Percentiles rank a stretch among this genome's conserved stretches.
phyloP scores from a whole-genome alignment of 2,797 vertebrate genomes.

The Spea hammondii region DNA sequence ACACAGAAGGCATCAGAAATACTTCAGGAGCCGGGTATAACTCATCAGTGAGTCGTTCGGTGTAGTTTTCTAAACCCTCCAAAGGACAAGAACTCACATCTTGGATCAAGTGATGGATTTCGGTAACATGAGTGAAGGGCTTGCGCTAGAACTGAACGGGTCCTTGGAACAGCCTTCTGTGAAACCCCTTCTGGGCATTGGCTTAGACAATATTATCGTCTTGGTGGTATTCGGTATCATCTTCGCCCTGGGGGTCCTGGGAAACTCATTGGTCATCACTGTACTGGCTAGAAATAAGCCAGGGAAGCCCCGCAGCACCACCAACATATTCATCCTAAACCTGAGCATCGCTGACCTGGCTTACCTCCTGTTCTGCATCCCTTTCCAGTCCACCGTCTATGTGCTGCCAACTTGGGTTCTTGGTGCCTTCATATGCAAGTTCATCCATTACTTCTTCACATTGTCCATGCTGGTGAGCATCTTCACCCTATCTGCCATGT shows the following conservation, averaged over 20 bases:
- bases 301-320: constrained; percentile 86
- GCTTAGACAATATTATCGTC: constrained; percentile 86
- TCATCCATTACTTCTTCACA: constrained; percentile 94
- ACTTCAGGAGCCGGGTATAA: too few relatives aligned
- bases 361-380: constrained; percentile 94
- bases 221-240: constrained; percentile 87
- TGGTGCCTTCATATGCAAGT: constrained; percentile 94
- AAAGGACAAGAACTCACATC: background rate
- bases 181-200: constrained; percentile 75
- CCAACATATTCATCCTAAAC: constrained; percentile 96
- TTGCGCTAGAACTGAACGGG: constrained; percentile 43
- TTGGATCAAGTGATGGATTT: constrained; percentile 56
- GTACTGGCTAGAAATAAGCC: constrained; percentile 88
- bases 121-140: constrained; percentile 58
- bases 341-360: constrained; percentile 94
- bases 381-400: constrained; percentile 94
- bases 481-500: constrained; percentile 95
- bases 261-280: constrained; percentile 93
- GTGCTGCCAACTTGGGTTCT: constrained; percentile 89
- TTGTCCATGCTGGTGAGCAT: constrained; percentile 98
- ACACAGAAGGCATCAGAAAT: too few relatives aligned
- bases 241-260: constrained; percentile 87
- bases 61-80: too few relatives aligned
- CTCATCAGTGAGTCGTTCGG: too few relatives aligned
- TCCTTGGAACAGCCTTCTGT: constrained; percentile 31